A percentile compares a stretch with the other conserved stretches of the same genome.
These are phyloP conservation scores for Fistularia tabacaria DNA, from an alignment of 2,797 vertebrate genomes.

Conservation along the genomic window DNA sequence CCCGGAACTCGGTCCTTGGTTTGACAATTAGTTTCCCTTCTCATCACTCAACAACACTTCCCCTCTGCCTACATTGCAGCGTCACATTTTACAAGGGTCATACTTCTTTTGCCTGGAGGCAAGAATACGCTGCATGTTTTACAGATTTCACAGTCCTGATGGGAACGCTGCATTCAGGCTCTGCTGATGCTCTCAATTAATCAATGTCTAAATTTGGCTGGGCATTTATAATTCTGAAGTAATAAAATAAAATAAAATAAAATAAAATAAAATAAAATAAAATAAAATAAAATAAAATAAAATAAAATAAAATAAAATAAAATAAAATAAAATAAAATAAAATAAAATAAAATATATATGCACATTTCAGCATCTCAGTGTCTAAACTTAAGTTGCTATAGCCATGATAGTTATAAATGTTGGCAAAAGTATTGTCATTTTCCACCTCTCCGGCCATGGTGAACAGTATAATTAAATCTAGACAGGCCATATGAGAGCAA, in stretches of 20 bases:
- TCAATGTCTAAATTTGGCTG: neutral
- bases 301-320: too few relatives aligned
- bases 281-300: too few relatives aligned
- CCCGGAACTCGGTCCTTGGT: neutral
- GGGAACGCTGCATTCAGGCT: conserved; percentile 29
- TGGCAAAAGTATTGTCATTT: conserved; percentile 7
- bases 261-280: too few relatives aligned
- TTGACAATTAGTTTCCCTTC: neutral
- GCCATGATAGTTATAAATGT: too few relatives aligned
- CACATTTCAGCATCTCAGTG: too few relatives aligned
- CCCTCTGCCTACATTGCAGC: conserved; percentile 12
- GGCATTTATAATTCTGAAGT: too few relatives aligned
- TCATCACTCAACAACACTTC: conserved; percentile 14
- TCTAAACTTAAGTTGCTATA: too few relatives aligned
- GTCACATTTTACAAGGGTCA: conserved; percentile 36
- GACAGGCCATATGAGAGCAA: conserved; percentile 54
- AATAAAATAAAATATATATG: conserved; percentile 30
- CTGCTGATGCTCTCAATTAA: conserved; percentile 7
- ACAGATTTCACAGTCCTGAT: conserved; percentile 33
- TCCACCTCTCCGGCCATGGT: conserved; percentile 41
- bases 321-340: conserved; percentile 14
- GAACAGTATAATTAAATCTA: conserved; percentile 66
- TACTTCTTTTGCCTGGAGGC: conserved; percentile 32
- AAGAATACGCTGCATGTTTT: conserved; percentile 42
- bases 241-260: too few relatives aligned